phyloP scores from a whole-genome alignment of 2,113 vertebrate species.

The Mus pahari region DNA sequence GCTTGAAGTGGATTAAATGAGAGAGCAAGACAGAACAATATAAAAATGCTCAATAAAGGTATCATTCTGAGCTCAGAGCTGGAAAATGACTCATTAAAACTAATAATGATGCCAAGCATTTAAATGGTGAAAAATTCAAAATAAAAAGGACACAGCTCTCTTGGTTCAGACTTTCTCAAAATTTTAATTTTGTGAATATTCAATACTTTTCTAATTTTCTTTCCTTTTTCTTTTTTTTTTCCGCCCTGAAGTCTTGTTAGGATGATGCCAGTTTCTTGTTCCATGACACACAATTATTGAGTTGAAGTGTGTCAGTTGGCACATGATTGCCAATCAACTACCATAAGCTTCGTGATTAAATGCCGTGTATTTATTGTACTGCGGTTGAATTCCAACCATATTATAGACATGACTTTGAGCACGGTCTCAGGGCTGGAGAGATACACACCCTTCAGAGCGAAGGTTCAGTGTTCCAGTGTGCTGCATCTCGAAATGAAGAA shows the following conservation, averaged over 20 bases:
- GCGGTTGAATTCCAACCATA: neutral
- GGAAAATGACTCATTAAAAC: slow-evolving; percentile 19
- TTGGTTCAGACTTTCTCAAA: slow-evolving; percentile 5
- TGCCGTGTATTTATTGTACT: neutral
- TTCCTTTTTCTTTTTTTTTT: neutral
- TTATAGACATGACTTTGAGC: neutral
- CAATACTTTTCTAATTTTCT: neutral
- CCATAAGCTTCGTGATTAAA: neutral
- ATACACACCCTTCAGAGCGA: neutral
- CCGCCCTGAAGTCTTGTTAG: neutral
- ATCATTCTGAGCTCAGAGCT: neutral
- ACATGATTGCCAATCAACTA: neutral
- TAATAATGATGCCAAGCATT: neutral
- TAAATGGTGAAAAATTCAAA: neutral
- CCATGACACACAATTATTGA: neutral
- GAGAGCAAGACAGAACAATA: neutral
- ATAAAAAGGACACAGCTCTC: neutral
- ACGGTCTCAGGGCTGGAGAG: neutral
- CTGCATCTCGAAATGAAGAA: neutral
- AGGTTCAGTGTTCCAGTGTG: neutral
- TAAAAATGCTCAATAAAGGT: slow-evolving; percentile 43
- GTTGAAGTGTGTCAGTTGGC: neutral
- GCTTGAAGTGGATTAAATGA: slow-evolving; percentile 35
- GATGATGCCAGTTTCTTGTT: neutral
- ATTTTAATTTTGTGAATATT: slow-evolving; percentile 29